Conservation (phyloP, 2,113 vertebrate genomes). For the Protobothrops mucrosquamatus region DNA sequence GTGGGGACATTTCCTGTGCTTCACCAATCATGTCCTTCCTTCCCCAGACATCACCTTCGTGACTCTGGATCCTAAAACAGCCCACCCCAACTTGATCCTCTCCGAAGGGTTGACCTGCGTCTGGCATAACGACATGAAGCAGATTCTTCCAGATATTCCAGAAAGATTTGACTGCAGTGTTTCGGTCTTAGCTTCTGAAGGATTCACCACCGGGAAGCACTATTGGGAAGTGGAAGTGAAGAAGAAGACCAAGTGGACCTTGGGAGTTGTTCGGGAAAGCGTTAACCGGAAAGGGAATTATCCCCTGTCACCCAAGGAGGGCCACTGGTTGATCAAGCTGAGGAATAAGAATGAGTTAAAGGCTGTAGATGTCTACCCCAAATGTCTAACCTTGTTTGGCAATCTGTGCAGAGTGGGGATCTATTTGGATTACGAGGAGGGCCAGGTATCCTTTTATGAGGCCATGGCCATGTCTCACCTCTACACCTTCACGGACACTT, state of each 20-base stretch:
- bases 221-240: constrained; percentile 70
- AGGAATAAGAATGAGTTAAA: constrained; percentile 63
- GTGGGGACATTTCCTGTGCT: neutral
- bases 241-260: constrained; percentile 70
- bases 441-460: constrained; percentile 68
- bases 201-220: constrained; percentile 64
- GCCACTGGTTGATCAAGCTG: constrained; percentile 69
- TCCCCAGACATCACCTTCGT: constrained; percentile 56
- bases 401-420: constrained; percentile 57
- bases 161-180: constrained; percentile 68
- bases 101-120: constrained; percentile 62
- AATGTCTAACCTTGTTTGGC: constrained; percentile 12
- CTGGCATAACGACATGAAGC: constrained; percentile 56
- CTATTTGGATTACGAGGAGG: constrained; percentile 67
- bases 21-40: constrained; percentile 13
- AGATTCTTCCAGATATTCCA: constrained; percentile 57
- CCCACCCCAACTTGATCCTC: constrained; percentile 67
- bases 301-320: constrained; percentile 64
- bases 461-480: constrained; percentile 59
- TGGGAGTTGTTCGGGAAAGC: constrained; percentile 64
- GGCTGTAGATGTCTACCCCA: constrained; percentile 61
- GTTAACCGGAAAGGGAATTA: constrained; percentile 65
- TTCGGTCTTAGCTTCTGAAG: constrained; percentile 61
- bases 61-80: constrained; percentile 67
- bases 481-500: constrained; percentile 62